Base-by-base conservation (phyloP, 1,140 invertebrate genomes). In the Drosophila mayri region DNA sequence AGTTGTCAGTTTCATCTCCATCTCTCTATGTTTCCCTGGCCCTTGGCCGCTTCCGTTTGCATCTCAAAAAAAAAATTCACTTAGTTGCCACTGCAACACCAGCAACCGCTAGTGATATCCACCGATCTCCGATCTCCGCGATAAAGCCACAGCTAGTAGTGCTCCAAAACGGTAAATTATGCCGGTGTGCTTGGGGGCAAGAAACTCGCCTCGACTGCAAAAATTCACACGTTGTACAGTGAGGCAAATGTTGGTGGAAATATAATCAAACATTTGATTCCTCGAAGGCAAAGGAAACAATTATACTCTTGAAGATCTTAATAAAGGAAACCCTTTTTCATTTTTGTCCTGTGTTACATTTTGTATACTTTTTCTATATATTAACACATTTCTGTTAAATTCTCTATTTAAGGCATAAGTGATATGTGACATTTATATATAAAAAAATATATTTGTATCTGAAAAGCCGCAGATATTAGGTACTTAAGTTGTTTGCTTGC, bases 131-230 rank as follows among this genome's bases (percentile, higher is more conserved):
- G 75, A 82, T 62, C 50, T 11, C 43, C 49, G 59, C 22, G 61
- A 71, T 49, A 62, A 40, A 70, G 41, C 50, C 62, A 65, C 44
- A 80, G 47, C 30, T 50, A 25, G 22, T 57, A 37, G 32, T 66
- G 76, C 58, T 73, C 58, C 47, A 77, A 76, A 87, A 90, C 85
- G 85, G 85, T 88, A 88, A 84, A 88, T 88, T 90, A 88, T 88
- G 84, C 85, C 84, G 80, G 80, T 80, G 64, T 80, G 72, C 55
- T 81, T 81, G 57, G 62, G 44, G 43, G 50, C 58, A 67, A 72
- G 43, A 71, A 47, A 44, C 49, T 67, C 50, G 35, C 50, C 41
- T 58, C 35, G 22, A 35, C 32, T 32, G 65, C 38, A 47, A 55
- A 63, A 70, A 74, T 74, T 74, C 58, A 52, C 71, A 73, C 68